Evolutionary conservation across 2,113 vertebrate genomes (phyloP).

Genomic region (Gasterosteus aculeatus): DNA sequence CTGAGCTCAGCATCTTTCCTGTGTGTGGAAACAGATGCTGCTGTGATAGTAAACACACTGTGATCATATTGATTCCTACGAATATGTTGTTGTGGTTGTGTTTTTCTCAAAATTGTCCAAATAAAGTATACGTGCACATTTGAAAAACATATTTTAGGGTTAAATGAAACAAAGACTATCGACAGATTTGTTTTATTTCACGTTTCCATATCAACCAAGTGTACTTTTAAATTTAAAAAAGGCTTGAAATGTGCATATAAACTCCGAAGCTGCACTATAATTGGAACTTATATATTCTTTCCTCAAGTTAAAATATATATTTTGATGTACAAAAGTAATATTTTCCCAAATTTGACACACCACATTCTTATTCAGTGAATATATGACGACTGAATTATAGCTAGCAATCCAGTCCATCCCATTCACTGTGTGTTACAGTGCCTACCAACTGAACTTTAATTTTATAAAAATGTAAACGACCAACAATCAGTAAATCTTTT

Average conservation of each 20-base stretch:
- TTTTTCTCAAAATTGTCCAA: background rate
- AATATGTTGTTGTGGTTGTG: background rate
- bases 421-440: no score
- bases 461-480: background rate
- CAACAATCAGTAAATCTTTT: background rate
- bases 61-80: background rate
- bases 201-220: background rate
- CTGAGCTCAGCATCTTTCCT: conserved; percentile 36
- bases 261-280: background rate
- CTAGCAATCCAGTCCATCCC: background rate
- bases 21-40: conserved; percentile 39
- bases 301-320: background rate
- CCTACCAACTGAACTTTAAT: background rate
- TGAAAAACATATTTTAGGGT: background rate
- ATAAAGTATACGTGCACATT: background rate
- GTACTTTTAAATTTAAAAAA: background rate
- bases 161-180: background rate
- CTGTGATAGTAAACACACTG: background rate
- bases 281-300: background rate
- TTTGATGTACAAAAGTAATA: background rate
- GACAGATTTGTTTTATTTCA: background rate
- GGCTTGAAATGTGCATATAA: background rate
- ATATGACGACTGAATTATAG: background rate
- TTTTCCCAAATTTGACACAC: background rate
- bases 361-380: no score